A percentile compares a stretch with the other conserved stretches of the same genome.
Evolutionary conservation across 2,797 vertebrate species (phyloP).

Genomic region (Coccyzus lansbergi): DNA sequence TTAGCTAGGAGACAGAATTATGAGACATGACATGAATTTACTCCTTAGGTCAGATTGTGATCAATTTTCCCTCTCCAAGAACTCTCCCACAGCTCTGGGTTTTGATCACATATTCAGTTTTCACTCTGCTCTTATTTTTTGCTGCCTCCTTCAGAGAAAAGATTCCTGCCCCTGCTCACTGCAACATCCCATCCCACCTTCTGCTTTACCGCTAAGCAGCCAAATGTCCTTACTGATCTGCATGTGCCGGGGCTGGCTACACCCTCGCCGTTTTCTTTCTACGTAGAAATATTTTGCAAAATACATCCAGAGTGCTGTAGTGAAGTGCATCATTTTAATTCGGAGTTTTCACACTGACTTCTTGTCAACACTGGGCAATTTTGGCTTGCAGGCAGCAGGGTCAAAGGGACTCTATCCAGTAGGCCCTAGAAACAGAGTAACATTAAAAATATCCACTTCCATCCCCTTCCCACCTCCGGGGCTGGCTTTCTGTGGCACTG

Average conservation of each 20-base stretch:
- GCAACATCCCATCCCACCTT: accelerated
- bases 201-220: neutral
- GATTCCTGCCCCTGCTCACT: neutral
- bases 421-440: neutral
- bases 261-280: neutral
- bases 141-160: neutral
- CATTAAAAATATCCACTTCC: neutral
- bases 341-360: neutral
- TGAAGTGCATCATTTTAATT: neutral
- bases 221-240: neutral
- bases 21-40: neutral
- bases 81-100: neutral
- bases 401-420: neutral
- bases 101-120: neutral
- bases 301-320: neutral
- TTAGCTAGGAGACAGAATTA: neutral
- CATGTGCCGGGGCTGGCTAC: neutral
- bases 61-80: accelerated
- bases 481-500: accelerated
- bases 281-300: neutral
- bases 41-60: neutral
- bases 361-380: neutral
- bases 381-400: accelerated
- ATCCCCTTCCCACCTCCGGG: neutral
- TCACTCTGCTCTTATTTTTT: neutral